phyloP scores from a whole-genome alignment of 2,888 invertebrate species.

The Acanthosepion esculentum region DNA sequence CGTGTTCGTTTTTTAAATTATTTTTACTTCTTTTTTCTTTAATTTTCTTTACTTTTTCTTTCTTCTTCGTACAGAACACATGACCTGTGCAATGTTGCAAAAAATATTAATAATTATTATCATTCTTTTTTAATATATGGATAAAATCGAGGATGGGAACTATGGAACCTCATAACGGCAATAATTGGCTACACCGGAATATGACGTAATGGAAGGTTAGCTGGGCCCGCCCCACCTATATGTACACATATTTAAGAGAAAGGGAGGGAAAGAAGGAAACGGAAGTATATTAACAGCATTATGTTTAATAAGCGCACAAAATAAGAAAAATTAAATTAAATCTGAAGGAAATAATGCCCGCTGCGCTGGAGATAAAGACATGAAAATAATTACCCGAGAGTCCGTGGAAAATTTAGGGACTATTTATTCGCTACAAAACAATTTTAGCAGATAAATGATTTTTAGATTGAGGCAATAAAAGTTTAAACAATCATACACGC shows the following conservation, averaged over 20 bases:
- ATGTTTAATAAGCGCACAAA: not conserved
- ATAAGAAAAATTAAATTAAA: not conserved
- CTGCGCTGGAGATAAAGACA: not conserved
- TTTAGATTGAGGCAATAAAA: not conserved
- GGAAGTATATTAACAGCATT: not conserved
- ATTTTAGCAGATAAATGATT: not conserved
- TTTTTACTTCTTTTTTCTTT: not conserved
- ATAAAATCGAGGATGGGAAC: not conserved
- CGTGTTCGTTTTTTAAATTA: not conserved
- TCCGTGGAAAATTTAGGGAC: not conserved
- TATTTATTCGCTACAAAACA: not conserved
- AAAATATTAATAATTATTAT: no score
- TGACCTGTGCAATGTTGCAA: no score
- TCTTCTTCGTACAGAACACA: not conserved
- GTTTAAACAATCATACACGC: not conserved
- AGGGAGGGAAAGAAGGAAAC: not conserved
- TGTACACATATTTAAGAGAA: not conserved
- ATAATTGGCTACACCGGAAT: conserved; percentile 41
- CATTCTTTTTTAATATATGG: not conserved
- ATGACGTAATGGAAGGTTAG: not conserved
- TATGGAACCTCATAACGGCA: not conserved
- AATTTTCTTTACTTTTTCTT: not conserved
- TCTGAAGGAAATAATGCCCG: not conserved
- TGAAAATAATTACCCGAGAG: not conserved
- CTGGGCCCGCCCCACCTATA: not conserved